phyloP scores from a whole-genome alignment of 1,140 invertebrate genomes.

The Tetraneura akinire region DNA sequence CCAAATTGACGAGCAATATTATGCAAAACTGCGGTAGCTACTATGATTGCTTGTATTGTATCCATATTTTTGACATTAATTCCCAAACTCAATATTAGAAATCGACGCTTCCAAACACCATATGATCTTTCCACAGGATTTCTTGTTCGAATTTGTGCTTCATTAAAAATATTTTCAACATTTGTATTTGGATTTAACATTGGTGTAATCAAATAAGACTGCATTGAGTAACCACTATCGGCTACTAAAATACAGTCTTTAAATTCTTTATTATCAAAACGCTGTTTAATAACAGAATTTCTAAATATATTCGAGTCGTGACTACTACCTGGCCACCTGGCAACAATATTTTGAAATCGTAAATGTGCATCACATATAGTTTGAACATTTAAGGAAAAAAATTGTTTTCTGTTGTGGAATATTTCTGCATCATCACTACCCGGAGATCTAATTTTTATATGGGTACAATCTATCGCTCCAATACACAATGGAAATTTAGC shows the following conservation, averaged over 20 bases:
- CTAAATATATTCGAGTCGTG: constrained; percentile 59
- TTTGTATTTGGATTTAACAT: background rate
- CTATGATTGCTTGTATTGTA: no score
- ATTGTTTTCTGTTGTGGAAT: constrained; percentile 59
- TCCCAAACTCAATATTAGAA: constrained; percentile 57
- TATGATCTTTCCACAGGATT: constrained; percentile 59
- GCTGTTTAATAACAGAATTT: constrained; percentile 53
- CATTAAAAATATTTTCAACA: constrained; percentile 54
- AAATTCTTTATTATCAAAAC: background rate
- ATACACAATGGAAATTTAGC: constrained; percentile 58
- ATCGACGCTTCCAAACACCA: constrained; percentile 59
- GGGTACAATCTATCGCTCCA: constrained; percentile 26
- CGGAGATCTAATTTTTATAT: no score
- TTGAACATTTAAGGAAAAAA: constrained; percentile 60
- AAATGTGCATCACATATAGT: constrained; percentile 57
- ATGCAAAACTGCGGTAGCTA: constrained; percentile 59
- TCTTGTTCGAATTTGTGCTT: constrained; percentile 56
- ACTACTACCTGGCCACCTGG: constrained; percentile 57
- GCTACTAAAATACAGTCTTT: constrained; percentile 51
- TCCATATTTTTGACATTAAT: no score
- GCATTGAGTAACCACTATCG: constrained; percentile 53
- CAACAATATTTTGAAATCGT: constrained; percentile 58
- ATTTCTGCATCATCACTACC: constrained; percentile 56
- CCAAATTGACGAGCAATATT: constrained; percentile 57
- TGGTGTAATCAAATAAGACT: constrained; percentile 18